A percentile compares a stretch with the other conserved stretches of the same genome.
Evolutionary conservation across 2,113 vertebrate species (phyloP).

Genomic region (Menidia beryllina): DNA sequence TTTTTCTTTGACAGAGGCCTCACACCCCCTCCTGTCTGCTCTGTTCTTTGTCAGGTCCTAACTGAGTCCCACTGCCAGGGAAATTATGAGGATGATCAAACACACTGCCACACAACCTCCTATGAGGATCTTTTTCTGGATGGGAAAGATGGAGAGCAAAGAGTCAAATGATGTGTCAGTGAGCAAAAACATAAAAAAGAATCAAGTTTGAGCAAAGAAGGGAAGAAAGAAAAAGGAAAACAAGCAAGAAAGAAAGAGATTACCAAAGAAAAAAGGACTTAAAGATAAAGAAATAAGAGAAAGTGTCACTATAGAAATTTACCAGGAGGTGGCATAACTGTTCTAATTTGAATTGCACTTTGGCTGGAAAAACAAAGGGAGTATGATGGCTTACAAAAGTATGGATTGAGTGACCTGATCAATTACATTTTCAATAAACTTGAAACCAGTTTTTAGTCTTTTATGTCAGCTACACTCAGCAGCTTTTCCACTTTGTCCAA

Average conservation of each 20-base stretch:
- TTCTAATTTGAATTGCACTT: conserved; percentile 17
- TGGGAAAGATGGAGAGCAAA: conserved; percentile 20
- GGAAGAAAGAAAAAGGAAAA: background rate
- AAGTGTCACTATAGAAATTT: background rate
- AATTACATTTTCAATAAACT: background rate
- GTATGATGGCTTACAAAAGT: background rate
- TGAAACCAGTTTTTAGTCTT: background rate
- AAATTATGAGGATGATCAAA: conserved; percentile 75
- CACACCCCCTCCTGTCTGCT: conserved; percentile 7
- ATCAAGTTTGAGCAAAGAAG: background rate
- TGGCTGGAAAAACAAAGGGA: conserved; percentile 4
- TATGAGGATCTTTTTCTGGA: conserved; percentile 82
- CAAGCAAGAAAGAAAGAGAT: background rate
- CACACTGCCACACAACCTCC: conserved; percentile 72
- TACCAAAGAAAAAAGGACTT: too few species aligned
- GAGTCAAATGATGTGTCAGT: conserved; percentile 31
- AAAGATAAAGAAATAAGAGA: too few species aligned
- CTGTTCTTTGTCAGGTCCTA: conserved; percentile 47
- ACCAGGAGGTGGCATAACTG: conserved; percentile 66
- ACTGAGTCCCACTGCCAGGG: conserved; percentile 74
- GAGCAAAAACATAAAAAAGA: background rate
- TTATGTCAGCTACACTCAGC: background rate
- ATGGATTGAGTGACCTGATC: background rate
- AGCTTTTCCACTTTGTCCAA: background rate
- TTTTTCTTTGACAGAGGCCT: conserved; percentile 4